These are phyloP conservation scores for Drosophila paramelanica DNA, from an alignment of 2,888 invertebrate genomes.

Conservation along the genomic window DNA sequence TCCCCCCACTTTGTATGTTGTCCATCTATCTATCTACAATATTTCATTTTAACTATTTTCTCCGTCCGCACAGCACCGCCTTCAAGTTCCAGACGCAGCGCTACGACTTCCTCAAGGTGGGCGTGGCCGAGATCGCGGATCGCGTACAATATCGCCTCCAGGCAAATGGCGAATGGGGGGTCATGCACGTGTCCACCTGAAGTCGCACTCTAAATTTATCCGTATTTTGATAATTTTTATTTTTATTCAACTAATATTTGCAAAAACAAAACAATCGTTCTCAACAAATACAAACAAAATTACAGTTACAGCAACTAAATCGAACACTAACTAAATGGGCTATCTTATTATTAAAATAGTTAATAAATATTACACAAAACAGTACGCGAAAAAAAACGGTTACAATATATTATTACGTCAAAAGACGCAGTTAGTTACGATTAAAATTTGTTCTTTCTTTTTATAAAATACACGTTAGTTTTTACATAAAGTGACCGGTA, in stretches of 20 bases:
- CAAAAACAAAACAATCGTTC: conserved; percentile 68
- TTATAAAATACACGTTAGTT: conserved; percentile 57
- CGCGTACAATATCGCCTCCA: conserved; percentile 77
- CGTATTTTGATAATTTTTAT: conserved; percentile 42
- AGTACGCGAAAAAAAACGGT: conserved; percentile 57
- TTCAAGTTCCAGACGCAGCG: conserved; percentile 77
- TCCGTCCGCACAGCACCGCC: conserved; percentile 71
- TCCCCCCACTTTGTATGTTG: conserved; percentile 76
- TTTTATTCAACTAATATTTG: conserved; percentile 59
- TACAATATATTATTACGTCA: conserved; percentile 42
- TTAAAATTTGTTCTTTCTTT: conserved; percentile 35
- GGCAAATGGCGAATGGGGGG: conserved; percentile 62
- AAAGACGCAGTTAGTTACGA: conserved; percentile 53
- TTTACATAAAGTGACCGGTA: conserved; percentile 26
- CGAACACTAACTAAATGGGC: conserved; percentile 44
- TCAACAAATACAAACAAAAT: conserved; percentile 63
- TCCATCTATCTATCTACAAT: not conserved
- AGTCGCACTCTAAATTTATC: not conserved
- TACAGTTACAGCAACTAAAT: conserved; percentile 45
- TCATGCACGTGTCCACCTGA: conserved; percentile 79
- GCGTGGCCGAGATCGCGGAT: conserved; percentile 76
- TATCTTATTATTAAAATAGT: conserved; percentile 67
- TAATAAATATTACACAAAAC: conserved; percentile 80
- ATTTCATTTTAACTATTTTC: not conserved
- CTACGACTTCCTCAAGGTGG: conserved; percentile 82